phyloP scores from a whole-genome alignment of 2,888 invertebrate genomes.

The Conops quadrifasciatus region DNA sequence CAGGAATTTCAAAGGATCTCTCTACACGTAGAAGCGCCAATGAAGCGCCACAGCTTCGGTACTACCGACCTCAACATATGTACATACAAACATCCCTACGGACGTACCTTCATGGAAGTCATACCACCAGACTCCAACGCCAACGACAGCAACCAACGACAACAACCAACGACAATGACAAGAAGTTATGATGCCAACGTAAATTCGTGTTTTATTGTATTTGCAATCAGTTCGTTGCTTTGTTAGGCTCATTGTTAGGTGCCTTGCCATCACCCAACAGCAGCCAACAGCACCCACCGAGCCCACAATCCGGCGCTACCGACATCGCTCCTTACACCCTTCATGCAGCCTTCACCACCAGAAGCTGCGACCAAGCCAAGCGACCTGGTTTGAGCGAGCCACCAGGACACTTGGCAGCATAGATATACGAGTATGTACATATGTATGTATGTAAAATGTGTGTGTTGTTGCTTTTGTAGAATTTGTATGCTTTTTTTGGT shows the following conservation, averaged over 20 bases:
- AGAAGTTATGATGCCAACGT: too few relatives aligned
- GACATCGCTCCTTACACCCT: too few relatives aligned
- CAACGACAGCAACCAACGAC: background rate
- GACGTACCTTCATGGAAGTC: background rate
- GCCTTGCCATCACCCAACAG: background rate
- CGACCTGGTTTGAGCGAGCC: too few relatives aligned
- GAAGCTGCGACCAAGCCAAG: too few relatives aligned
- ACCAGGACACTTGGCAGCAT: too few relatives aligned
- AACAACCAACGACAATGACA: too few relatives aligned
- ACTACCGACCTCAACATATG: constrained; percentile 18
- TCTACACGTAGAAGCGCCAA: background rate
- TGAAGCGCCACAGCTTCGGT: background rate
- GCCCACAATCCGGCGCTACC: background rate
- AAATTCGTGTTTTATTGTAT: too few relatives aligned
- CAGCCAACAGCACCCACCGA: constrained; percentile 21
- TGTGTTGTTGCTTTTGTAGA: constrained; percentile 21
- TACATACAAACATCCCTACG: background rate
- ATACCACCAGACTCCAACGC: background rate
- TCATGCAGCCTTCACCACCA: too few relatives aligned
- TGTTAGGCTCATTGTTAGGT: too few relatives aligned
- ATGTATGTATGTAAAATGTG: too few relatives aligned
- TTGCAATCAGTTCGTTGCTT: too few relatives aligned
- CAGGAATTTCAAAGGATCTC: background rate
- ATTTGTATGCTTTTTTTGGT: constrained; percentile 31
- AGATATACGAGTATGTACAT: background rate